Base-by-base conservation (phyloP, 2,797 vertebrate species). In the Anas georgica region DNA sequence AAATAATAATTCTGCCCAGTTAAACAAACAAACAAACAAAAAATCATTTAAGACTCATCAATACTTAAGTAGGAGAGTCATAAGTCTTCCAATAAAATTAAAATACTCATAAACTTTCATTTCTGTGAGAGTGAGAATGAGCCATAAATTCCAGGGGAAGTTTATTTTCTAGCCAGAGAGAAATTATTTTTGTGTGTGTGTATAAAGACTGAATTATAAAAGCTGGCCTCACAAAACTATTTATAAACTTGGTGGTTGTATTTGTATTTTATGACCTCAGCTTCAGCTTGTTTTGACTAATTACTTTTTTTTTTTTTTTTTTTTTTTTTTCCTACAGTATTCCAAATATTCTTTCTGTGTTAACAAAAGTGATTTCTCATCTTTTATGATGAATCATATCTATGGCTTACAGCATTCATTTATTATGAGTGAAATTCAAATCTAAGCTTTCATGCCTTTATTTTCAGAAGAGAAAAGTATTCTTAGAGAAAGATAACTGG, bases 31-130 rank as follows among this genome's bases (percentile, higher is more conserved):
- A 48, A 48, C 46, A 48, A 48, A 48, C 22, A 48, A 48, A 46
- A 43, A 25, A 41, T 26, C 13, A 43, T 73, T 73, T 83, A 84
- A 73, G 81, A 76, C 37, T 88, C 55, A 55, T 62, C 72, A 91
- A 92, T 94, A 85, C 84, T 56, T 91, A 39, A 88, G 59, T 59
- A 29, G 46, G 91, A 93, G 56, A 85, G 70, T 83, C 56, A 28
- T 93, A 75, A 91, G 79, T 94, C 64, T 85, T 87, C 75, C 78
- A 80, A 60, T 83, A 94, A 92, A 92, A 93, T 84, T 79, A 87
- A 88, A 83, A 86, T 55, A 82, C 63, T 93, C 50, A 52, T 73
- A 86, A 60, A 45, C 17, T 17, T 87, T 87, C 25, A 67, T 91
- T 94, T 94, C 46, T 39, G 10, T 79, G 64, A 74, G 25, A 86